phyloP scores from a whole-genome alignment of 2,888 invertebrate genomes.

The Macaria liturata region DNA sequence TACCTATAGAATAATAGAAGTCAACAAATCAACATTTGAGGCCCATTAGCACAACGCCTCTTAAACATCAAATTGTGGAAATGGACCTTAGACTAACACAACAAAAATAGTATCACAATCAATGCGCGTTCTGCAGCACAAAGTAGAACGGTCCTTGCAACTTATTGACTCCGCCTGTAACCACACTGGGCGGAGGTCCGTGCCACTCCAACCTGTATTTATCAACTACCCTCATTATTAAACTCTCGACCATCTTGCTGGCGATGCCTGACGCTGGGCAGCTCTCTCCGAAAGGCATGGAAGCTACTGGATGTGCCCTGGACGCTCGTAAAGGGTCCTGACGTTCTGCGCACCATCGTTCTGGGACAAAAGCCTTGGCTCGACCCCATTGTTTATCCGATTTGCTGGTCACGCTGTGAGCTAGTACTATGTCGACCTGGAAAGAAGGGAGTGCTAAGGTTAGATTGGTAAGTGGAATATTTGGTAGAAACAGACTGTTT shows the following conservation, averaged over 20 bases:
- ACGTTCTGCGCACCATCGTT: constrained; percentile 67
- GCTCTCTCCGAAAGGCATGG: constrained; percentile 65
- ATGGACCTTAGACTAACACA: too few relatives aligned
- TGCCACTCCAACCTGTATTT: constrained; percentile 77
- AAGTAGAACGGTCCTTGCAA: constrained; percentile 70
- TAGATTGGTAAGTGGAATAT: too few relatives aligned
- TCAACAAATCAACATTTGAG: too few relatives aligned
- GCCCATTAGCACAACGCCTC: too few relatives aligned
- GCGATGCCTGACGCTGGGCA: constrained; percentile 67
- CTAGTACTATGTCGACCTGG: constrained; percentile 75
- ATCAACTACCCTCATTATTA: constrained; percentile 60
- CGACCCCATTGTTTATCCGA: constrained; percentile 68
- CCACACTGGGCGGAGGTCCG: constrained; percentile 58
- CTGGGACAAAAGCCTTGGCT: constrained; percentile 68
- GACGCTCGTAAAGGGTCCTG: constrained; percentile 64
- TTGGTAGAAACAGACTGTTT: too few relatives aligned
- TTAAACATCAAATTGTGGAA: too few relatives aligned
- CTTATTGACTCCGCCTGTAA: constrained; percentile 64
- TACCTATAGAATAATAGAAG: too few relatives aligned
- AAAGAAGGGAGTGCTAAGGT: not conserved
- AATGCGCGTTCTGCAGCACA: constrained; percentile 65
- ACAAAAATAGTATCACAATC: not conserved
- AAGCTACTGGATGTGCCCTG: constrained; percentile 63
- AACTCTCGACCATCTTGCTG: constrained; percentile 55
- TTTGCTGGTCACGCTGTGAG: constrained; percentile 70